Percentiles rank a stretch among this genome's conserved stretches.
phyloP scores from a whole-genome alignment of 2,888 invertebrate species.

The Pterobdella sp. region DNA sequence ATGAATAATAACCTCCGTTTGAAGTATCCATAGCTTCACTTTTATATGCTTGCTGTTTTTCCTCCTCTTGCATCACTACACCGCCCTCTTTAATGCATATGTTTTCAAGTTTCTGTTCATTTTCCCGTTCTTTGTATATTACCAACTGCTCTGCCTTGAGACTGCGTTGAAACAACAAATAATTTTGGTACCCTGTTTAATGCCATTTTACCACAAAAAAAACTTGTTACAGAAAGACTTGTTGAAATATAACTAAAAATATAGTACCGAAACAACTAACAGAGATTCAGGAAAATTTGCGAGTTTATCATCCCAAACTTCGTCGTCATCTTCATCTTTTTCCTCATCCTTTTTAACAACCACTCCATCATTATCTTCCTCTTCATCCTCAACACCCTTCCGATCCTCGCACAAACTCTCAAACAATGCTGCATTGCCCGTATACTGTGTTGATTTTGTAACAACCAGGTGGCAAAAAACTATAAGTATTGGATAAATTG shows the following conservation, averaged over 20 bases:
- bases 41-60: background rate
- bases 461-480: background rate
- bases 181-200: background rate
- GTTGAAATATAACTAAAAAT: no score
- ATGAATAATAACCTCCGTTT: background rate
- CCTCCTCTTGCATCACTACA: conserved; percentile 3
- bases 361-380: background rate
- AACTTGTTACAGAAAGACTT: no score
- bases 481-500: no score
- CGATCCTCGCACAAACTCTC: conserved; percentile 19
- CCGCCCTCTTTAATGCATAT: background rate
- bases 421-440: conserved; percentile 2
- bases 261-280: no score
- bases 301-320: conserved; percentile 25
- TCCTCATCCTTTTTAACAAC: background rate
- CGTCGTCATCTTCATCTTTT: conserved; percentile 7
- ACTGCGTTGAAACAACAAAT: background rate
- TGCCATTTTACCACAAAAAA: background rate
- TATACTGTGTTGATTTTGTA: background rate
- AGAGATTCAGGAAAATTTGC: conserved; percentile 28
- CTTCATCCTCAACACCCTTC: background rate
- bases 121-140: conserved; percentile 15
- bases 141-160: conserved; percentile 17
- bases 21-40: conserved; percentile 6
- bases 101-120: background rate